Percentiles rank a stretch among this genome's conserved stretches.
phyloP scores from a whole-genome alignment of 1,140 invertebrate species.

The Diachasmimorpha longicaudata region DNA sequence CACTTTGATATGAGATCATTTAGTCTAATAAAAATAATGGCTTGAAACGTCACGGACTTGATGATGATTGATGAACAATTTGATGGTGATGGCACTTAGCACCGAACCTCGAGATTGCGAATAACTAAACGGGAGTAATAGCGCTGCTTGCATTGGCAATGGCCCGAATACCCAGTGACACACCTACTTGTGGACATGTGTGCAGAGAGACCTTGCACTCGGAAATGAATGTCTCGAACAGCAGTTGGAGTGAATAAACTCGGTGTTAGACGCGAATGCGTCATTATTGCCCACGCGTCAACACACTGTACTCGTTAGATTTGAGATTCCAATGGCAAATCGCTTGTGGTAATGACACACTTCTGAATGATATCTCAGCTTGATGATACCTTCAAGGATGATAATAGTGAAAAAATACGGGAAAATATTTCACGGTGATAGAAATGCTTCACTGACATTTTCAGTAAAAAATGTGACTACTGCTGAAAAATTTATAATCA shows the following conservation, averaged over 20 bases:
- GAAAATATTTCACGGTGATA: neutral
- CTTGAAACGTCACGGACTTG: neutral
- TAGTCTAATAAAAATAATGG: neutral
- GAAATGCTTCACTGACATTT: too few species aligned
- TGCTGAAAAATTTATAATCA: too few species aligned
- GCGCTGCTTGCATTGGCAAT: constrained; percentile 32
- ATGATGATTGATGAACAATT: neutral
- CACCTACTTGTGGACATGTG: constrained; percentile 20
- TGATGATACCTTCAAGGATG: neutral
- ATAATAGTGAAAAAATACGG: neutral
- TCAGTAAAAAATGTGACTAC: too few species aligned
- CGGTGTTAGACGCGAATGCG: neutral
- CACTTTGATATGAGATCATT: neutral
- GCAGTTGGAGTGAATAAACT: neutral
- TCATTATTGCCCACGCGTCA: neutral
- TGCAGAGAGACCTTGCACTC: neutral
- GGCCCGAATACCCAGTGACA: constrained; percentile 45
- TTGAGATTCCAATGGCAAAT: neutral
- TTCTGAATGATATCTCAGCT: neutral
- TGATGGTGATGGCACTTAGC: neutral
- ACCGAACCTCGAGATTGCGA: neutral
- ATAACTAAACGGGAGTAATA: neutral
- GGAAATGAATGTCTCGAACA: constrained; percentile 7
- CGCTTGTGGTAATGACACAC: neutral
- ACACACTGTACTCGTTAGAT: neutral